These are phyloP conservation scores for Maylandia zebra DNA, from an alignment of 2,113 vertebrate genomes.

Conservation along the genomic window DNA sequence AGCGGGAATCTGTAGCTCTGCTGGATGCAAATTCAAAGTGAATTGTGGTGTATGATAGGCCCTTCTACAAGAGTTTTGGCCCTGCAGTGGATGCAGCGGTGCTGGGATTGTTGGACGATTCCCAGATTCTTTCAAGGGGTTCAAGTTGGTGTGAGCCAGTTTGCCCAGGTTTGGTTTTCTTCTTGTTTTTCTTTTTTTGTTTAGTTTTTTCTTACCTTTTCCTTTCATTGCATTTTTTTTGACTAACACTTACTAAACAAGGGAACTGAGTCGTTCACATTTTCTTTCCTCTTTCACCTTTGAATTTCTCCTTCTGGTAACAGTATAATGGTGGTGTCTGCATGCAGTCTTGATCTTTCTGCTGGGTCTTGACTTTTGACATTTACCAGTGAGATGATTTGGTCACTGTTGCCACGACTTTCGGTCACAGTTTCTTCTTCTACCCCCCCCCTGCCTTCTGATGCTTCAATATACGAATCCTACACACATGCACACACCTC, in stretches of 20 bases:
- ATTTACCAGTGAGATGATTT: background rate
- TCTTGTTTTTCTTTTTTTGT: background rate
- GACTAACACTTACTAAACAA: conserved; percentile 8
- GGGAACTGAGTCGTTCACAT: background rate
- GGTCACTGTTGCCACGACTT: background rate
- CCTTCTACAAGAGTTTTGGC: background rate
- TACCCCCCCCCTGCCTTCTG: background rate
- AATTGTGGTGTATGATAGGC: background rate
- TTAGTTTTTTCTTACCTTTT: background rate
- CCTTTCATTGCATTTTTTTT: background rate
- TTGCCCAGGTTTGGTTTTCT: conserved; percentile 50
- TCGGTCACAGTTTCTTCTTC: background rate
- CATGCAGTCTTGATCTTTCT: background rate
- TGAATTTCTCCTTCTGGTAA: background rate
- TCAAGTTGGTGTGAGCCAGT: conserved; percentile 72
- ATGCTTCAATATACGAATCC: background rate
- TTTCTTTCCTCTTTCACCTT: background rate
- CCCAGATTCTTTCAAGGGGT: conserved; percentile 7
- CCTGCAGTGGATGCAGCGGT: background rate
- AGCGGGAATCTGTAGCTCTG: background rate
- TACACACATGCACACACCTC: background rate
- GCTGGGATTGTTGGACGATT: background rate
- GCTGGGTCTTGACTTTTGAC: background rate
- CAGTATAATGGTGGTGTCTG: background rate
- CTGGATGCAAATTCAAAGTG: background rate